Base-by-base conservation (phyloP, 2,797 vertebrate genomes). In the Rhodeus uyekii region DNA sequence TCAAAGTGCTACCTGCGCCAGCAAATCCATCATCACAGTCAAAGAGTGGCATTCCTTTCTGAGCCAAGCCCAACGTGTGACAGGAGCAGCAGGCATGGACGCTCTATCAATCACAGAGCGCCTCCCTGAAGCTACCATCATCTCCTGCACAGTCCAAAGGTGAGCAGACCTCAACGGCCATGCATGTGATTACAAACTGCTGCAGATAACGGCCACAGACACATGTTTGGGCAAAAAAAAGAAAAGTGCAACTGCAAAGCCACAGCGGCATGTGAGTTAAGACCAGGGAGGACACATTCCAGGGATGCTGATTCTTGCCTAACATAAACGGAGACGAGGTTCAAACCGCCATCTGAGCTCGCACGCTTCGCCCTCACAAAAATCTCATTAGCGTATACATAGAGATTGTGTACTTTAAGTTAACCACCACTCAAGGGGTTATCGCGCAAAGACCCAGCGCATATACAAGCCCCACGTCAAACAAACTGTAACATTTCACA, bases 111-210 rank as follows among this genome's bases (percentile, higher is more conserved):
- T 87, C 84, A 86, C 61, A 74, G 60, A 32, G 74, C 19, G 32
- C 36, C 24, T 3, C 44, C 19, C 61, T 64, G n/a, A 19, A 65
- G 38, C 53, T 24, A 32, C 24, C 34, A 46, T 3, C 13, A 76
- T 82, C 75, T 39, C 48, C 50, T 36, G 13, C 71, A 46, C 18
- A 10, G 81, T 85, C 77, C 79, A 86, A 89, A 87, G 87, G 80
- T 88, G 72, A 86, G 74, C 34, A 39, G 38, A 73, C 44, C 22
- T 61, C 24, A 24, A 55, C 44, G 53, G 81, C 48, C 81, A 69
- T 4, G 61, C 73, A 84, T 84, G 34, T 46, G 64, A 78, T 75
- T 84, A 65, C 32, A 81, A 64, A 73, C 9, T 3, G 1, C 38
- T 24, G 27, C 44, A 78, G 83, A 83, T 83, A 75, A 83, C 48